Evolutionary conservation across 2,888 invertebrate genomes (phyloP).

Genomic region (Rhimphoctona megacephalus): DNA sequence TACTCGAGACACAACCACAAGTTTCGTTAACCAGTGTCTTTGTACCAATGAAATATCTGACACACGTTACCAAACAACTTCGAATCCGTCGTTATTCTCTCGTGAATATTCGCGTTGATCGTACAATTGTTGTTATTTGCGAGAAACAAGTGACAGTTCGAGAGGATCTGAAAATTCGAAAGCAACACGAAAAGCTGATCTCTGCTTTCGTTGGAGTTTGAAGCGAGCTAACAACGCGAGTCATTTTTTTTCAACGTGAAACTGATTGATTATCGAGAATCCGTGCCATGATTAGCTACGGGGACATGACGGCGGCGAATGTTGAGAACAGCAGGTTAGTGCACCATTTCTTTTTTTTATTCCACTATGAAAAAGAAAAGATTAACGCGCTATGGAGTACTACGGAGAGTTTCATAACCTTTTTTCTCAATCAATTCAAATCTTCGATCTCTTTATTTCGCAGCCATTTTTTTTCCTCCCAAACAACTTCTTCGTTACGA

Average conservation of each 20-base stretch:
- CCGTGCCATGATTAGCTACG: conserved; percentile 72
- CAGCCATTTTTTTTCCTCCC: not conserved
- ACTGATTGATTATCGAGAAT: conserved; percentile 56
- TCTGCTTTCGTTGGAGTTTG: not conserved
- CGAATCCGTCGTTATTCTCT: not conserved
- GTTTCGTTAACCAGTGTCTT: conserved; percentile 17
- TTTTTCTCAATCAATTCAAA: conserved; percentile 19
- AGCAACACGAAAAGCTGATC: not conserved
- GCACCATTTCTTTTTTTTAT: conserved; percentile 25
- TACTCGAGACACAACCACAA: not conserved
- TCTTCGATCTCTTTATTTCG: conserved; percentile 18
- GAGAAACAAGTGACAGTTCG: conserved; percentile 35
- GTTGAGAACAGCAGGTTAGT: conserved; percentile 72
- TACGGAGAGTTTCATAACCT: conserved; percentile 13
- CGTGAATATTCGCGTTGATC: not conserved
- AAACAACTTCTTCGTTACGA: not conserved
- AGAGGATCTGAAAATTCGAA: conserved; percentile 10
- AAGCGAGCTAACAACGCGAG: conserved; percentile 5
- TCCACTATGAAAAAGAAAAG: not conserved
- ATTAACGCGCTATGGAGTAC: not conserved
- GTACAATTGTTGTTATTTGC: conserved; percentile 2
- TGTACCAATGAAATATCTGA: not conserved
- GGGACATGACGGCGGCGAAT: conserved; percentile 66
- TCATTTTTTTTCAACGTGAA: conserved; percentile 31
- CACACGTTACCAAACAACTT: conserved; percentile 4